A percentile compares a stretch with the other conserved stretches of the same genome.
Evolutionary conservation across 2,888 invertebrate genomes (phyloP).

Genomic region (Abscondita cerata): DNA sequence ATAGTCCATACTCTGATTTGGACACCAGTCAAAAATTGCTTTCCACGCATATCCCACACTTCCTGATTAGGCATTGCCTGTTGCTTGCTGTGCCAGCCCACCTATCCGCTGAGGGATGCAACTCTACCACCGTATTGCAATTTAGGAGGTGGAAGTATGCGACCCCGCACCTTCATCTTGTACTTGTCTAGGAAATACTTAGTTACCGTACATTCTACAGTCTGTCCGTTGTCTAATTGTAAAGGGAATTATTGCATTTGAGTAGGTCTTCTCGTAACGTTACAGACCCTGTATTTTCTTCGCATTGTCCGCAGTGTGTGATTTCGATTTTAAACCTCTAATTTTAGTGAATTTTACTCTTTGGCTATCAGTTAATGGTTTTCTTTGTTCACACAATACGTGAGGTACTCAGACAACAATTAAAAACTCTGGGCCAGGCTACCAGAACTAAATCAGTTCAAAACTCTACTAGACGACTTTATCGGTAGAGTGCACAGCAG

Average conservation of each 20-base stretch:
- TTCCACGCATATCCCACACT: conserved; percentile 99
- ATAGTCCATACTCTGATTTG: conserved; percentile 99
- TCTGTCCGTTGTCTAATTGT: conserved; percentile 98
- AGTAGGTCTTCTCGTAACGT: conserved; percentile 97
- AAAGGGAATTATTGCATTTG: conserved; percentile 99
- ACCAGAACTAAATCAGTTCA: too few relatives aligned
- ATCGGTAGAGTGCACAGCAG: too few relatives aligned
- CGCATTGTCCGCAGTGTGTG: conserved; percentile 98
- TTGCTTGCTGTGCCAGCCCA: conserved; percentile 77
- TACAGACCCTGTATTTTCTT: conserved; percentile 98
- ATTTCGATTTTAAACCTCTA: conserved; percentile 99
- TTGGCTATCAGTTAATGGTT: conserved; percentile 97
- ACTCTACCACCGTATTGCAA: conserved; percentile 98
- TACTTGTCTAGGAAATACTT: conserved; percentile 99
- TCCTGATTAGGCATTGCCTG: conserved; percentile 99
- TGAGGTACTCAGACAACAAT: too few relatives aligned
- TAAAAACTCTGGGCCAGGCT: too few relatives aligned
- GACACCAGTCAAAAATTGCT: conserved; percentile 99
- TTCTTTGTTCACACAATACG: conserved; percentile 93
- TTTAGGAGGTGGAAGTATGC: conserved; percentile 97
- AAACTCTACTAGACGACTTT: too few relatives aligned
- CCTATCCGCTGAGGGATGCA: conserved; percentile 85
- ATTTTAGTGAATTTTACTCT: conserved; percentile 99
- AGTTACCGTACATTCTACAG: conserved; percentile 99
- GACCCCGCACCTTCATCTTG: conserved; percentile 99